Base-by-base conservation (phyloP, 1,140 invertebrate species). In the Parapsyche elsis region DNA sequence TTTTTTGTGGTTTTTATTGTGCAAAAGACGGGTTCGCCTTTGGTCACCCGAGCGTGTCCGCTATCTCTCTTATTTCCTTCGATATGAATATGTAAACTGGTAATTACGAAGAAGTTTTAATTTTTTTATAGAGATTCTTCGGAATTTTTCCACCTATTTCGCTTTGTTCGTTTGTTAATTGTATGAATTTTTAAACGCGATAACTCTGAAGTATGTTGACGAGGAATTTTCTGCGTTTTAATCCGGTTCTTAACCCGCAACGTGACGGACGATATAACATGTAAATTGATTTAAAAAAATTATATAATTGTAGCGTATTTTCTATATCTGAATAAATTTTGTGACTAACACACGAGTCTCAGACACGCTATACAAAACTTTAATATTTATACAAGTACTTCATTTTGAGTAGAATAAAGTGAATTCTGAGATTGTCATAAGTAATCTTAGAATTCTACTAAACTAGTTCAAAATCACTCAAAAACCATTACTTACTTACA, bases 101-200 rank as follows among this genome's bases (percentile, higher is more conserved):
- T 9, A 61, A 61, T 61, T 61, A 61, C 16, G 57, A 19, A 61
- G 7, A 19, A 14, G 49, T 53, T 53, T 53, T 19, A 53, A 53
- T 19, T 53, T 61, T 19, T 61, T 21, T 61, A 19, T 21, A 61
- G 57, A 61, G 5, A 61, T 19, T 16, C 21, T 61, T 19, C 16
- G 16, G 16, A 61, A 61, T 61, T 61, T 21, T 61, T 61, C 30
- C 30, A 38, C 19, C 57, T 61, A 61, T 61, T 61, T 61, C 57
- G 57, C 57, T 61, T 61, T 21, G 57, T 61, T 61, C 57, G 21
- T 61, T 61, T 19, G 57, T 61, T 61, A 61, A 61, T 61, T 61
- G 57, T 61, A 21, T 19, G 57, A 9, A 19, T 61, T 61, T 61
- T 61, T 19, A 16, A 21, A 61, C 7, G 57, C 57, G 16, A 61